Base-by-base conservation (phyloP, 30 jellyfish, hydroid and myxozoan species). In the Pseudorhiza aurosa region DNA sequence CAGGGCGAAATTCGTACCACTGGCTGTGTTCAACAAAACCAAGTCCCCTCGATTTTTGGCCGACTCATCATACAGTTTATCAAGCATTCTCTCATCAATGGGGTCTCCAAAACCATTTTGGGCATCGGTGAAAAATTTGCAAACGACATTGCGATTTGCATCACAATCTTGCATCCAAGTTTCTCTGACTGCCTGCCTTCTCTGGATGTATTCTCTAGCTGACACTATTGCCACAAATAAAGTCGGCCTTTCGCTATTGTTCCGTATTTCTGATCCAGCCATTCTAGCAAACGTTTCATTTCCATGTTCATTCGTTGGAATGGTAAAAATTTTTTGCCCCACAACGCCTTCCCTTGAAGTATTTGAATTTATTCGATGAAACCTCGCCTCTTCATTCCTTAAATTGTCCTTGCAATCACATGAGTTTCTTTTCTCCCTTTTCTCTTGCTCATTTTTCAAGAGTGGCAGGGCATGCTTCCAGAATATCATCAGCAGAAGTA, bases 161-260 rank as follows among this genome's bases (percentile, higher is more conserved):
- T 64, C 71, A 37, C 97, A 88, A 7, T 88, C 97, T 50, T 88
- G 83, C 90, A 88, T 68, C 97, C 97, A 88, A 14, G 97, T 58
- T 36, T 64, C 85, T 22, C 97, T 79, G 21, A 88, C 82, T 0
- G 94, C 97, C 49, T 65, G 67, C 19, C 97, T 31, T 35, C 97
- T 68, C 26, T 69, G 81, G 1, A 62, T 36, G 75, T 75, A 88
- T 15, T 69, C 68, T 19, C 75, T 40, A 27, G 91, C 93, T 8
- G 83, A 64, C 27, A 88, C 30, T n/a, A 88, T 65, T 1, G 97
- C 97, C 25, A 88, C 87, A 21, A 88, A 58, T 42, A 88, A 28
- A 1, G 58, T 44, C 18, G 92, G 91, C 43, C 75, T 64, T 29
- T 51, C 28, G 35, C 59, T 42, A 17, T 42, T 21, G 26, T 68